phyloP scores from a whole-genome alignment of 2,888 invertebrate genomes.

The Horisme vitalbata region DNA sequence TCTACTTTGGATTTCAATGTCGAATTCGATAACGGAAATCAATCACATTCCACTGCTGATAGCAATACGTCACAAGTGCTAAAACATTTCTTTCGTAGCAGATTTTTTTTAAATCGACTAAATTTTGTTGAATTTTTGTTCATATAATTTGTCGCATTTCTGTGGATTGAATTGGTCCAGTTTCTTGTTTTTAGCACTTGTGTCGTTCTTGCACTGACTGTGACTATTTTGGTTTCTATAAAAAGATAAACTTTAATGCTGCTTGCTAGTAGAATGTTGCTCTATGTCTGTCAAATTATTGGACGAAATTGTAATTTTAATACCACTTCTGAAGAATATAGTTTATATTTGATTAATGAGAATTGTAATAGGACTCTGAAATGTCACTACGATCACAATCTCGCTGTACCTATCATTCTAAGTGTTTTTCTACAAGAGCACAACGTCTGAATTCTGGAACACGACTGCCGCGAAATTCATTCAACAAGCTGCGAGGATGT shows the following conservation, averaged over 20 bases:
- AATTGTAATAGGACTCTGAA: constrained; percentile 18
- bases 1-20: too few relatives aligned
- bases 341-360: constrained; percentile 2
- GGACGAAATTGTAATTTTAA: constrained; percentile 1
- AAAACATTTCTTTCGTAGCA: constrained; percentile 1
- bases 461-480: constrained; percentile 74
- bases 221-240: constrained; percentile 1
- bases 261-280: neutral
- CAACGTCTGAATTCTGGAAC: constrained; percentile 47
- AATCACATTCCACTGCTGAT: too few relatives aligned
- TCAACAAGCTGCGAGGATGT: constrained; percentile 75
- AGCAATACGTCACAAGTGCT: constrained; percentile 20
- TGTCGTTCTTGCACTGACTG: constrained; percentile 12
- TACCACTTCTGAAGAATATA: constrained; percentile 11
- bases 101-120: neutral
- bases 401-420: constrained; percentile 30
- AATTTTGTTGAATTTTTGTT: too few relatives aligned
- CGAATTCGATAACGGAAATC: too few relatives aligned
- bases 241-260: neutral
- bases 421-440: constrained; percentile 44
- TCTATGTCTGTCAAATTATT: neutral
- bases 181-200: constrained; percentile 10
- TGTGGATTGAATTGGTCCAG: neutral
- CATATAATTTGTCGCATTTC: neutral
- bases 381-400: constrained; percentile 31